Percentiles rank a stretch among this genome's conserved stretches.
Conservation (phyloP, 2,888 invertebrate species). For the Caenorhabditis macrosperma region DNA sequence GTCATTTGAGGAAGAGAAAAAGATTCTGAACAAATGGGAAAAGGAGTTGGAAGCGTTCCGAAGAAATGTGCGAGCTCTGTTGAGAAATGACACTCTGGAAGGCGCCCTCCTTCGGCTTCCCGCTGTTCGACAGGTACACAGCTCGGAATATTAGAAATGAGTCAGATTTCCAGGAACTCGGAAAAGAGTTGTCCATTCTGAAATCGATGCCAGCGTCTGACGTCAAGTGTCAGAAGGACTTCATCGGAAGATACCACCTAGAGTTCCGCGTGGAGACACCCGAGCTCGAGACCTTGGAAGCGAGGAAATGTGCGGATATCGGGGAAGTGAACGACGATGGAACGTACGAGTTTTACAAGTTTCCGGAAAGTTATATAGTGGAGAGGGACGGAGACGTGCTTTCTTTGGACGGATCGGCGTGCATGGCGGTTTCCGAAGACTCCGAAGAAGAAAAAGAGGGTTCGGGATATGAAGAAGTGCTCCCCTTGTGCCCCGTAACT, state of each 20-base stretch:
- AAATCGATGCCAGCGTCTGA: not conserved
- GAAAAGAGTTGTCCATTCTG: not conserved
- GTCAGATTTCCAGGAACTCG: not conserved
- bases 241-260: not conserved
- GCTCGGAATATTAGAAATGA: not conserved
- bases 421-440: not conserved
- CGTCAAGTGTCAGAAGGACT: conserved; percentile 17
- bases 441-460: not conserved
- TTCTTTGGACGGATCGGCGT: not conserved
- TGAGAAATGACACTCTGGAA: not conserved
- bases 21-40: not conserved
- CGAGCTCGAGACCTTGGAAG: not conserved
- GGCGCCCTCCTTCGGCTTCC: not conserved
- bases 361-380: conserved; percentile 4
- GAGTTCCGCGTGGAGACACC: not conserved
- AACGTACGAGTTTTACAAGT: not conserved
- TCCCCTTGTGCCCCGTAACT: conserved; percentile 1
- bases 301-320: conserved; percentile 13
- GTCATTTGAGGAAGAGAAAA: not conserved
- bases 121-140: not conserved
- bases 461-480: not conserved
- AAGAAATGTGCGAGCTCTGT: not conserved
- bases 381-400: conserved; percentile 1
- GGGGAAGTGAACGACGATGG: not conserved
- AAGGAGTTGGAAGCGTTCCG: not conserved